A percentile compares a stretch with the other conserved stretches of the same genome.
These are phyloP conservation scores for Biston betularia DNA, from an alignment of 2,888 invertebrate species.

Conservation along the genomic window DNA sequence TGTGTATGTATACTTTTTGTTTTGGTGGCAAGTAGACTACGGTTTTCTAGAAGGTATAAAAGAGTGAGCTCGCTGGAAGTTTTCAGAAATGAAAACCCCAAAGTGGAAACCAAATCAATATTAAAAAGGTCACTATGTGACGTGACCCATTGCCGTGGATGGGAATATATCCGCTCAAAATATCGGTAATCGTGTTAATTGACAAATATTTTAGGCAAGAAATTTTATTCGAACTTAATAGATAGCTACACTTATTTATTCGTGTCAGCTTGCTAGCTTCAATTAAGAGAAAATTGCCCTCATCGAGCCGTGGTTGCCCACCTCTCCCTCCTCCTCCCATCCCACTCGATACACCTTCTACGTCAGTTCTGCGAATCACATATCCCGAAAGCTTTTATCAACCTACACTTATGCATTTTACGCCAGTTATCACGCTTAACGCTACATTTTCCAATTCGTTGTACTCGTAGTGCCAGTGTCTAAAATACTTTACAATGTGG, in stretches of 20 bases:
- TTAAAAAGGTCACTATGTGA: slow-evolving; percentile 90
- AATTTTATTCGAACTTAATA: slow-evolving; percentile 53
- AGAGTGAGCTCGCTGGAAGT: slow-evolving; percentile 72
- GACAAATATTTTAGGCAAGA: slow-evolving; percentile 61
- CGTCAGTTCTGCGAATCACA: slow-evolving; percentile 69
- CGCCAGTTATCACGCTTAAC: slow-evolving; percentile 66
- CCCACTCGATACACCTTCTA: slow-evolving; percentile 65
- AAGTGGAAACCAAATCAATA: slow-evolving; percentile 94
- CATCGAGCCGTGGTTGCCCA: slow-evolving; percentile 86
- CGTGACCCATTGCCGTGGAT: slow-evolving; percentile 88
- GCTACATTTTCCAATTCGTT: slow-evolving; percentile 70
- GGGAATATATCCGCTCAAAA: slow-evolving; percentile 66
- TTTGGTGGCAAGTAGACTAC: slow-evolving; percentile 53
- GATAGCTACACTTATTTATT: slow-evolving; percentile 10
- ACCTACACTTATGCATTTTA: slow-evolving; percentile 70
- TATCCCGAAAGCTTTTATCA: slow-evolving; percentile 67
- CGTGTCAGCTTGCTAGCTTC: slow-evolving; percentile 76
- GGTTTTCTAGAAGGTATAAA: slow-evolving; percentile 67
- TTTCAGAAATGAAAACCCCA: slow-evolving; percentile 87
- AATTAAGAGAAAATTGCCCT: slow-evolving; percentile 68
- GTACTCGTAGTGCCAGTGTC: slow-evolving; percentile 73
- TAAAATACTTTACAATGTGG: slow-evolving; percentile 47
- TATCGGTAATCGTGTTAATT: slow-evolving; percentile 65
- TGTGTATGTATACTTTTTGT: slow-evolving; percentile 35
- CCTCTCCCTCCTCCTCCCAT: slow-evolving; percentile 67